Evolutionary conservation across 2,113 vertebrate genomes (phyloP).

Genomic region (Callipepla squamata): DNA sequence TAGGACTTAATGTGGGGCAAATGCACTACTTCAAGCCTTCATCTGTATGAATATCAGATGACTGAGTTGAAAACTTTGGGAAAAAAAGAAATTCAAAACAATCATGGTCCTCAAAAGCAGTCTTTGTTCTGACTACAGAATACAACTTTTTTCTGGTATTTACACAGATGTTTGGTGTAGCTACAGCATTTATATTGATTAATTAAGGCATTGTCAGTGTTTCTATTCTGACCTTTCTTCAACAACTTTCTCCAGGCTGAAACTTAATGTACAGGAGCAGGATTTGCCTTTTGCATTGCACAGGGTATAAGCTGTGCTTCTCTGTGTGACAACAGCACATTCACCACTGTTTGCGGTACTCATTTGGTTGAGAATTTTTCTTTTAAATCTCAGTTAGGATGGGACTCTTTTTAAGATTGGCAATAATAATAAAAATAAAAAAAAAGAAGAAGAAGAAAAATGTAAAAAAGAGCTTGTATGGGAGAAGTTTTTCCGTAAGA

Average conservation of each 20-base stretch:
- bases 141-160: background rate
- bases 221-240: conserved; percentile 14
- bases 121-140: background rate
- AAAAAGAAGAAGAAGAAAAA: no score
- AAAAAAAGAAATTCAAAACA: background rate
- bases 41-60: background rate
- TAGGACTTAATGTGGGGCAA: background rate
- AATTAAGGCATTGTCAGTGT: background rate
- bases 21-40: conserved; percentile 1
- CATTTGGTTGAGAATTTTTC: background rate
- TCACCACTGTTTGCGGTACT: background rate
- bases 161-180: background rate
- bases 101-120: background rate
- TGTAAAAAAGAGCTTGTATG: background rate
- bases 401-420: background rate
- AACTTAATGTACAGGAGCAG: background rate
- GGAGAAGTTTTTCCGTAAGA: background rate
- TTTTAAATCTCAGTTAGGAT: background rate
- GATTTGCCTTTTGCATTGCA: background rate
- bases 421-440: background rate
- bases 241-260: background rate
- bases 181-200: background rate
- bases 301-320: background rate
- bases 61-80: background rate
- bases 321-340: background rate